Evolutionary conservation across 2,797 vertebrate species (phyloP), one percentile per base, ranked within the genome.

Genomic region (Danio kyathit): DNA sequence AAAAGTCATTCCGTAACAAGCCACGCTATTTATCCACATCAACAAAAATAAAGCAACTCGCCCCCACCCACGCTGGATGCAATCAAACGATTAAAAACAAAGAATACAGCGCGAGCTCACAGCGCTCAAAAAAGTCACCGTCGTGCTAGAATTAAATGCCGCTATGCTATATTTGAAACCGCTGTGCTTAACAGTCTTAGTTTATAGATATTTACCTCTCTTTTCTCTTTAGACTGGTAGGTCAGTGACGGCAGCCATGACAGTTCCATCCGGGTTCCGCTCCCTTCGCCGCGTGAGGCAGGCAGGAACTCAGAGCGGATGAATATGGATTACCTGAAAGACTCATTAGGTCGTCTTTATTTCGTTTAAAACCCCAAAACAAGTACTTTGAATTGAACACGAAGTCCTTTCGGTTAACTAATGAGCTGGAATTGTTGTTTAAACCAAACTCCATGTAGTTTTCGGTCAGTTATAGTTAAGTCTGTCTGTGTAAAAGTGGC

Each of bases 161-260:
- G 5, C 6, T 54, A 17, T 70, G 70, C 75, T 71, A 59, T 17
- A 70, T 75, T 79, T 82, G 76, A 75, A 19, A 86, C 84, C 17
- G 57, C 72, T 10, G 60, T 54, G 75, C 5, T 6, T 46, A 80
- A 86, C 73, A 71, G 19, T 81, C 69, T 87, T 71, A 85, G 82
- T 87, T 88, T 74, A 74, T 74, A 88, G 87, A 84, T 87, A 90
- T 91, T 93, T 93, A 95, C 94, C 94, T 96, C 89, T 92, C 89
- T 92, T 84, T 89, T 92, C 91, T 88, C 88, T 95, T 91, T 89
- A 92, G 92, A 91, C 90, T 92, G 88, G 93, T 93, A 92, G 92
- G 89, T 92, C 94, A 93, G 95, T 85, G 91, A 94, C 90, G 95
- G 96, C 96, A 93, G 97, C 97, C 97, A 99, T 98, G 95, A 97